These are phyloP conservation scores for Brachionus plicatilis DNA, from an alignment of 1,140 invertebrate genomes.

Conservation along the genomic window DNA sequence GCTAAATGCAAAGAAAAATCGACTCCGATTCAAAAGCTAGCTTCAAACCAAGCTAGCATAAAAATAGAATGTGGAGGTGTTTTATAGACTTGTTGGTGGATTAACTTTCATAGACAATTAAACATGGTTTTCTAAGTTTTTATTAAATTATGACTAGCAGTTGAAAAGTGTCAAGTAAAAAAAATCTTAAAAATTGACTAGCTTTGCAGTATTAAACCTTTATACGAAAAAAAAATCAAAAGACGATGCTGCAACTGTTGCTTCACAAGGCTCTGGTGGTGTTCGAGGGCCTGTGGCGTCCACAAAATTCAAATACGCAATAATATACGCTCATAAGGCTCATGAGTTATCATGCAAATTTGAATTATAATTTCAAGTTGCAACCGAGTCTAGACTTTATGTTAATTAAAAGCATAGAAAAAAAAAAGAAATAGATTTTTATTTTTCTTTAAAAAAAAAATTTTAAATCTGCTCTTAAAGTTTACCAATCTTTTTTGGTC, in stretches of 20 bases:
- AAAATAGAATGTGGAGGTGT: too few relatives aligned
- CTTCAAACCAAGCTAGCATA: too few relatives aligned
- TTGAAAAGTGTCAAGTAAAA: not conserved
- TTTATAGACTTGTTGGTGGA: not conserved
- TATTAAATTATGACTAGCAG: not conserved
- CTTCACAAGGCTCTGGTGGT: too few relatives aligned
- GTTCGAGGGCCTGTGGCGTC: too few relatives aligned
- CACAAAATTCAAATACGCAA: too few relatives aligned
- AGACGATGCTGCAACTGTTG: too few relatives aligned
- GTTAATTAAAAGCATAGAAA: not conserved
- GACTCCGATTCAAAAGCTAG: too few relatives aligned
- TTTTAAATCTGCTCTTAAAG: not conserved
- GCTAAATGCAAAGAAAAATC: too few relatives aligned
- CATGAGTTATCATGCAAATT: not conserved
- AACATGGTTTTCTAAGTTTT: not conserved
- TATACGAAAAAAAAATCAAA: too few relatives aligned
- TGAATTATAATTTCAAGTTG: conserved; percentile 4
- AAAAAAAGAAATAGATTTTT: not conserved
- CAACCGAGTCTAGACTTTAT: conserved; percentile 12
- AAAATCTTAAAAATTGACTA: not conserved
- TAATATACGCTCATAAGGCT: not conserved
- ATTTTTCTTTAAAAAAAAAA: not conserved
- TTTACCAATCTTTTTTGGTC: not conserved
- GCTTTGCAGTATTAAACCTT: not conserved
- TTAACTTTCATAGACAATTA: not conserved